A percentile compares a stretch with the other conserved stretches of the same genome.
phyloP scores from a whole-genome alignment of 2,797 vertebrate genomes.

The Danio albolineatus region DNA sequence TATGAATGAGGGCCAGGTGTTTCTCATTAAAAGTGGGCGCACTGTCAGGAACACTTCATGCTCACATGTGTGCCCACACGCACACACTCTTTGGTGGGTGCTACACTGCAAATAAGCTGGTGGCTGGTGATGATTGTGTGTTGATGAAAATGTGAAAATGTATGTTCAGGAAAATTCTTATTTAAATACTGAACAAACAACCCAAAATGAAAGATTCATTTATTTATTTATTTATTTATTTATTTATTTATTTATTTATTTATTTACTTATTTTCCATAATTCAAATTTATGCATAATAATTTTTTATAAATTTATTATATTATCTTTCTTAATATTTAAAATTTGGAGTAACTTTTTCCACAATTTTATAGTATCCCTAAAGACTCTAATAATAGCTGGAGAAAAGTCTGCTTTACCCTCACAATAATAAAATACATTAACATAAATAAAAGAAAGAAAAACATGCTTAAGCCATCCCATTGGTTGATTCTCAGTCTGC shows the following conservation, averaged over 20 bases:
- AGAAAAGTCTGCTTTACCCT: background rate
- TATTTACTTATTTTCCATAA: no score
- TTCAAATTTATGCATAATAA: no score
- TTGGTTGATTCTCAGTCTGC: constrained; percentile 36
- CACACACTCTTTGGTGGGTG: constrained; percentile 53
- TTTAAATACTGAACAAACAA: no score
- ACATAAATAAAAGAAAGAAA: no score
- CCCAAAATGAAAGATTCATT: no score
- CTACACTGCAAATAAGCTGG: constrained; percentile 65
- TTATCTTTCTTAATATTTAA: no score
- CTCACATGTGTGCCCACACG: constrained; percentile 56
- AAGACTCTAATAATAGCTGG: background rate
- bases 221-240: no score
- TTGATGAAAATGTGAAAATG: constrained; percentile 22
- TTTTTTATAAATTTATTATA: no score
- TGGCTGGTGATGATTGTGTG: constrained; percentile 56
- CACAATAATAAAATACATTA: background rate
- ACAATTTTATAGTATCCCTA: background rate
- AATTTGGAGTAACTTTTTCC: background rate
- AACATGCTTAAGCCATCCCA: constrained; percentile 63
- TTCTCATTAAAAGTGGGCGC: constrained; percentile 76
- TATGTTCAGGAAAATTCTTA: no score
- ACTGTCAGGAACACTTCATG: constrained; percentile 59
- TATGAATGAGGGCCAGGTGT: constrained; percentile 82
- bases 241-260: no score